These are phyloP conservation scores for Micromussa lordhowensis DNA, from an alignment of 92 coral and sea anemone species.

Conservation along the genomic window DNA sequence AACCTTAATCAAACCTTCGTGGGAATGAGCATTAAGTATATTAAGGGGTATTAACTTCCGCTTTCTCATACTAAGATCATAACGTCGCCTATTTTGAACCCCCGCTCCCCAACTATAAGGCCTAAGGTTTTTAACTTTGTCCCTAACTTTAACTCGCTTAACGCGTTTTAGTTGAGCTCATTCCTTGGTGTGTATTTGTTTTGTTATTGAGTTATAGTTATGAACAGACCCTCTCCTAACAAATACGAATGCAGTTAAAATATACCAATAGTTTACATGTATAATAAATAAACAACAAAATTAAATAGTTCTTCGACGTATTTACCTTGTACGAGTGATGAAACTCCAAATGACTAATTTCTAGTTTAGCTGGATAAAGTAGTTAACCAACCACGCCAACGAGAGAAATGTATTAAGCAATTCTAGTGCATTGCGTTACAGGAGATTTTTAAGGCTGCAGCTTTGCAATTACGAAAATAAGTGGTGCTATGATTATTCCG, in stretches of 20 bases:
- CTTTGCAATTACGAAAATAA: not conserved
- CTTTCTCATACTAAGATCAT: not conserved
- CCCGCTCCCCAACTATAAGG: too few species aligned
- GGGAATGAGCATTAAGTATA: not conserved
- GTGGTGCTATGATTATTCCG: not conserved
- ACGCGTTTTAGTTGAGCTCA: not conserved
- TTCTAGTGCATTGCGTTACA: not conserved
- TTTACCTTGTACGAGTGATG: not conserved
- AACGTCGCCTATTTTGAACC: too few species aligned
- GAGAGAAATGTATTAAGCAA: not conserved
- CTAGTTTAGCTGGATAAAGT: not conserved
- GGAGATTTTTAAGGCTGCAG: not conserved
- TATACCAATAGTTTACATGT: not conserved
- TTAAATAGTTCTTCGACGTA: not conserved
- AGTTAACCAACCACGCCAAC: not conserved
- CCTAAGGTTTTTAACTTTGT: not conserved
- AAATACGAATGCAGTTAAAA: not conserved
- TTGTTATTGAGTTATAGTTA: not conserved
- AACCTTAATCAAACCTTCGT: too few species aligned
- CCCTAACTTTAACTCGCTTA: not conserved
- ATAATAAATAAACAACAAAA: not conserved
- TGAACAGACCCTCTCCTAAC: too few species aligned
- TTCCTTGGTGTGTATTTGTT: not conserved
- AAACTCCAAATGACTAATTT: not conserved
- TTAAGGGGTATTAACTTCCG: not conserved